Conservation (phyloP, 1,140 invertebrate genomes). For the Bombus vancouverensis region DNA sequence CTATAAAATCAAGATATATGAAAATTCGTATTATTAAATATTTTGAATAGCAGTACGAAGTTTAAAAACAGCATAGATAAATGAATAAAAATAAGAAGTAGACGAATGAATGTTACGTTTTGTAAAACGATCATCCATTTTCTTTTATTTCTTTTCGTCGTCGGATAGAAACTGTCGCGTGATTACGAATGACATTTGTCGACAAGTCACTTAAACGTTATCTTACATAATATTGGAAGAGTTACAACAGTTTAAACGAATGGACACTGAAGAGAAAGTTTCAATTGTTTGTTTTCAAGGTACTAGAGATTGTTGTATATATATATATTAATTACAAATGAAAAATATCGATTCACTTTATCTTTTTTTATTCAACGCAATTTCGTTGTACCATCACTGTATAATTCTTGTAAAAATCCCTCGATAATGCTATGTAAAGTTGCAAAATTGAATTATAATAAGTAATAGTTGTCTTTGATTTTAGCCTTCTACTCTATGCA, state of each 20-base stretch:
- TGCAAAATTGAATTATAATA: too few relatives aligned
- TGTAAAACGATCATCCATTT: neutral
- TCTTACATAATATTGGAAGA: neutral
- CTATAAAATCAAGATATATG: neutral
- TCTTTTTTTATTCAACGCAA: neutral
- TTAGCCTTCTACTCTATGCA: neutral
- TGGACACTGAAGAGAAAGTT: neutral
- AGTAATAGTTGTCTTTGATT: neutral
- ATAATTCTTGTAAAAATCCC: neutral
- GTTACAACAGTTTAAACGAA: neutral
- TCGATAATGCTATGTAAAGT: neutral
- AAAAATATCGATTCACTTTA: conserved; percentile 26
- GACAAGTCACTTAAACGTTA: neutral
- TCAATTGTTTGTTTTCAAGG: conserved; percentile 18
- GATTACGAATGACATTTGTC: neutral
- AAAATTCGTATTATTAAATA: neutral
- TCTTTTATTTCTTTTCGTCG: too few relatives aligned
- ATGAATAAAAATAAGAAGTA: neutral
- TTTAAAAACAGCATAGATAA: neutral
- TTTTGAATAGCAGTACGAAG: neutral
- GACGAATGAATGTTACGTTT: neutral
- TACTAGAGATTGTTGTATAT: conserved; percentile 43
- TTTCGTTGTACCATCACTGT: too few relatives aligned
- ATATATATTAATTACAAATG: conserved; percentile 34
- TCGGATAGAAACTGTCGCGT: neutral